Evolutionary conservation across 2,797 vertebrate species (phyloP).

Genomic region (Neoniphon sammara): DNA sequence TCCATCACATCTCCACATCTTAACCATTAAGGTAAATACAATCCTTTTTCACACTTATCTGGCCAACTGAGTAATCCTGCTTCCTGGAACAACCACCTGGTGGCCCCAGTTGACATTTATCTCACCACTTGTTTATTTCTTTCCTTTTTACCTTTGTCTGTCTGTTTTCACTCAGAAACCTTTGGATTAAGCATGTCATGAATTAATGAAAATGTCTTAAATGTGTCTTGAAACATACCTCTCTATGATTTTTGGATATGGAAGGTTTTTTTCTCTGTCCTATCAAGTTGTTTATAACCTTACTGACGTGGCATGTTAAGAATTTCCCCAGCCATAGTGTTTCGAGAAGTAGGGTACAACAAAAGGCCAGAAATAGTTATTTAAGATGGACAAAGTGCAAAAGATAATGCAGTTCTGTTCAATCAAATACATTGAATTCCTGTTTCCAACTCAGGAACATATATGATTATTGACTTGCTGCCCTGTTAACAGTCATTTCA

Average conservation of each 20-base stretch:
- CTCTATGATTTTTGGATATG: constrained; percentile 22
- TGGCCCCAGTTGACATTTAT: neutral
- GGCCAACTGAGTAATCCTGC: constrained; percentile 35
- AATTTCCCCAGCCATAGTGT: constrained; percentile 1
- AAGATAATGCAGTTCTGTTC: neutral
- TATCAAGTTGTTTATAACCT: constrained; percentile 10
- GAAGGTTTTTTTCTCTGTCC: neutral
- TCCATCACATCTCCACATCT: neutral
- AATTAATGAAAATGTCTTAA: constrained; percentile 13
- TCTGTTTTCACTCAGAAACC: neutral
- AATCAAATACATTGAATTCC: constrained; percentile 3
- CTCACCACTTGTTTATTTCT: constrained; percentile 15
- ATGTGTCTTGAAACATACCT: constrained; percentile 32
- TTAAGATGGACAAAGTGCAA: neutral
- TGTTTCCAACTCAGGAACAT: constrained; percentile 1
- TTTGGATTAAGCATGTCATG: neutral
- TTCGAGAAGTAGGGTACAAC: neutral
- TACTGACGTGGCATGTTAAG: neutral
- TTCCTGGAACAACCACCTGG: constrained; percentile 17
- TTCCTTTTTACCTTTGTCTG: constrained; percentile 10
- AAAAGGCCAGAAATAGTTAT: neutral
- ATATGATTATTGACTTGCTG: neutral
- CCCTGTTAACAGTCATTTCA: constrained; percentile 23
- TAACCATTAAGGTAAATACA: neutral
- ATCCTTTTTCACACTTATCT: constrained; percentile 4